Base-by-base conservation (phyloP, 2,113 vertebrate species). In the Paradoxurus hermaphroditus region DNA sequence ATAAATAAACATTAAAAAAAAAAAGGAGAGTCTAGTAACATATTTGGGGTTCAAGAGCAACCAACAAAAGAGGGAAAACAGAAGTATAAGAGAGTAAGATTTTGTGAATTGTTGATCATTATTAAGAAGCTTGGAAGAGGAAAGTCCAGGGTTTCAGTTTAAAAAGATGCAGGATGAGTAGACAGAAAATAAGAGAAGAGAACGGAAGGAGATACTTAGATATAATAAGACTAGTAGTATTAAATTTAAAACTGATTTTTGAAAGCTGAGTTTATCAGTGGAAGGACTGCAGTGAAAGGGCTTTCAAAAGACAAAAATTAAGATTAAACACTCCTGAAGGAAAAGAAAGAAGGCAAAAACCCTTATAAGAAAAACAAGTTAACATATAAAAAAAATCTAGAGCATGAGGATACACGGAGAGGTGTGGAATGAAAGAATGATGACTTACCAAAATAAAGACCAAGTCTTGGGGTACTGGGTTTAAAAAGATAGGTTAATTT, bases 31-130 rank as follows among this genome's bases (percentile, higher is more conserved):
- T 73, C 63, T 59, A 95, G n/a, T 65, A 59, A 92, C 36, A 65
- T 56, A 82, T 36, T 18, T 84, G 46, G 49, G 14, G 4, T 53
- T 75, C 56, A 86, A 75, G 19, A 92, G 49, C 84, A 82, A 49
- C 23, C 49, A 92, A 31, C 2, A 11, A 44, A 93, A 84, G 10
- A 62, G 7, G 44, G 31, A 67, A 96, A 91, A 92, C 3, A 81
- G 65, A 94, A 89, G 67, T 51, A 31, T 59, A 87, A 91, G 68
- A 72, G 29, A 77, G 7, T 49, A 78, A 86, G 27, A 75, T 53
- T 95, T 95, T 85, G 27, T 96, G 46, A 96, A 86, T 93, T 96
- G 93, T 34, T 84, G 67, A 78, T 78, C 86, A 78, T 73, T 92
- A 91, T 41, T 82, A 15, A 95, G 68, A 94, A 13, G 41, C 12